Base-by-base conservation (phyloP, 1,140 invertebrate species). In the Drosophila arawakana region DNA sequence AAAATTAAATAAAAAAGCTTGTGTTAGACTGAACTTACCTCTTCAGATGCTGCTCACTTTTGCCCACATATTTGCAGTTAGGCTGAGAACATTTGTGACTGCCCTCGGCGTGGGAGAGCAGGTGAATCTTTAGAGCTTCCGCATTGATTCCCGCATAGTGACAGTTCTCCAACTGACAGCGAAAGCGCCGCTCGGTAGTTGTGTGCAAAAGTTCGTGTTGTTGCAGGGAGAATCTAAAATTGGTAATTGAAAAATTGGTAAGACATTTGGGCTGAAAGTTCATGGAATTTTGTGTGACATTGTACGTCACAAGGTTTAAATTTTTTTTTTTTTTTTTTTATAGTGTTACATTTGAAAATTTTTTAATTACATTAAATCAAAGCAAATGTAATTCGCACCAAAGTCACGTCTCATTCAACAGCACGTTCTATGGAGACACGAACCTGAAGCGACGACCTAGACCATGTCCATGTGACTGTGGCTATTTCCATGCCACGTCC, bases 321-420 rank as follows among this genome's bases (percentile, higher is more conserved):
- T 61, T 41, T 39, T 21, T 47, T 50, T 21, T 8, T 37, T 34
- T 49, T 49, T 58, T 66, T 43, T 59, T 37, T 5, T 61, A n/a
- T 74, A 66, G 76, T 58, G 60, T 78, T 75, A 70, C 43, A 76
- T 76, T 85, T 72, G 71, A 80, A 55, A 88, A 88, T 72, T 91
- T 80, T 88, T 81, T 80, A 91, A 91, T 91, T 91, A 91, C 76
- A 91, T 91, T 91, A 91, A 91, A 91, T 91, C 76, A 88, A 91
- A 79, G 83, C 76, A 91, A 79, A 81, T 83, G 83, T 88, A 91
- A 91, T 91, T 91, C 89, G 81, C 74, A 91, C 69, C 83, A 91
- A 81, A 91, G 88, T 91, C 88, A 91, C 88, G 88, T 91, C 73
- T 55, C 54, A 73, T 15, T 57, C 47, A 69, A 61, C 67, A 65